Evolutionary conservation across 2,888 invertebrate species (phyloP).

Genomic region (Drosophila mulleri): DNA sequence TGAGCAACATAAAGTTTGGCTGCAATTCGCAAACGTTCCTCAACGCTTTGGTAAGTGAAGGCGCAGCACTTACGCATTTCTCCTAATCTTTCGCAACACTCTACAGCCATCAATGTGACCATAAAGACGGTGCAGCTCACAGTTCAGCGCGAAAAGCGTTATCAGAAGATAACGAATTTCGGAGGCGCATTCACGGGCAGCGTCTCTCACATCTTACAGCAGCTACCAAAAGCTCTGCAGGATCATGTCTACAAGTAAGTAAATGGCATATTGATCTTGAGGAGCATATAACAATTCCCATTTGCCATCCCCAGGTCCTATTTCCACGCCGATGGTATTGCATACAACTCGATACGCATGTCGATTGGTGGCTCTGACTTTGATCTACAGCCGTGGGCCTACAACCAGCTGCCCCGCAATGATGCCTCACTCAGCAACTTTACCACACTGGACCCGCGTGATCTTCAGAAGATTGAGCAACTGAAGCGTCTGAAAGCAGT

Average conservation of each 20-base stretch:
- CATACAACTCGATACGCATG: slow-evolving; percentile 92
- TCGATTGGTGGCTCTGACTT: slow-evolving; percentile 96
- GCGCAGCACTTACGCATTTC: not conserved
- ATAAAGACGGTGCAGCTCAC: slow-evolving; percentile 47
- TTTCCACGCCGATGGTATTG: slow-evolving; percentile 89
- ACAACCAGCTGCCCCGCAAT: slow-evolving; percentile 88
- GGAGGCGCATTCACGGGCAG: slow-evolving; percentile 95
- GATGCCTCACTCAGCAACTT: slow-evolving; percentile 88
- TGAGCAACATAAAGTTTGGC: slow-evolving; percentile 61
- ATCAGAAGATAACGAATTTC: slow-evolving; percentile 92
- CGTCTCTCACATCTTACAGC: slow-evolving; percentile 83
- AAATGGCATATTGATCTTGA: not conserved
- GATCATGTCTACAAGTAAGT: slow-evolving; percentile 82
- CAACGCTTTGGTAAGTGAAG: slow-evolving; percentile 47
- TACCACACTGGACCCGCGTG: slow-evolving; percentile 83
- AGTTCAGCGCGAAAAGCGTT: slow-evolving; percentile 82
- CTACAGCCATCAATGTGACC: slow-evolving; percentile 47
- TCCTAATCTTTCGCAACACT: not conserved
- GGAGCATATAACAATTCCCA: not conserved
- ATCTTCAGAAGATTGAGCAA: slow-evolving; percentile 82
- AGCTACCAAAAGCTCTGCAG: slow-evolving; percentile 70
- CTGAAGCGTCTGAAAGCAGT: slow-evolving; percentile 74
- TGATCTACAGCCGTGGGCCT: slow-evolving; percentile 92
- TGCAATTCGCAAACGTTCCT: slow-evolving; percentile 62
- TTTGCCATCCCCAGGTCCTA: slow-evolving; percentile 88